Conservation (phyloP, 2,797 vertebrate genomes). For the Malacoctenus gilli region DNA sequence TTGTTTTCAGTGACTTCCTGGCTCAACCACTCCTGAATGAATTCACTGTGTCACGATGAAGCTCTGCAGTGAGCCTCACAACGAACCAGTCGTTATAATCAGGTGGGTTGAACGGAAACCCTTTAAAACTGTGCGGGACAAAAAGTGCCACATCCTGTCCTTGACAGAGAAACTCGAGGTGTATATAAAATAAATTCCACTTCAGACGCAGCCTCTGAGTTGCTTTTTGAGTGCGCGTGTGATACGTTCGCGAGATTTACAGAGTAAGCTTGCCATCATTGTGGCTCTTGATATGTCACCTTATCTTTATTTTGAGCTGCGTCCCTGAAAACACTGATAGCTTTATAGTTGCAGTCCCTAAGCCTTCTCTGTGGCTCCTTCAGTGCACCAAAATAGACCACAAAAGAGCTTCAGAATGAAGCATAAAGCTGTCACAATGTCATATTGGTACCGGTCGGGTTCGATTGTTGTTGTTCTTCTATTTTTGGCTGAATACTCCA, state of each 20-base stretch:
- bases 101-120: no score
- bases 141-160: no score
- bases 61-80: no score
- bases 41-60: no score
- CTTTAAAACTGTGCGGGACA: no score
- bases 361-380: slow-evolving; percentile 6
- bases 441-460: background rate
- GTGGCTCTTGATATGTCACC: background rate
- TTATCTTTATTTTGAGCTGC: slow-evolving; percentile 11
- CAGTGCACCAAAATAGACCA: slow-evolving; percentile 15
- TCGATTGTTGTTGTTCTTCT: slow-evolving; percentile 1
- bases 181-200: background rate
- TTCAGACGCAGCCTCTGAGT: background rate
- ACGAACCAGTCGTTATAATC: no score
- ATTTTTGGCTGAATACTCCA: background rate
- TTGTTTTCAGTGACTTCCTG: no score
- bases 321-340: slow-evolving; percentile 9
- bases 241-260: background rate
- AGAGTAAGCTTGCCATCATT: background rate
- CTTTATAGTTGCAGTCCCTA: slow-evolving; percentile 2
- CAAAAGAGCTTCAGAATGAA: slow-evolving; percentile 8
- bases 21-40: no score
- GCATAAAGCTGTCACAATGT: slow-evolving; percentile 6
- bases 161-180: background rate
- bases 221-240: background rate